Percentiles rank a stretch among this genome's conserved stretches.
phyloP scores from a whole-genome alignment of 2,888 invertebrate species.

The Tenthredo distinguenda region DNA sequence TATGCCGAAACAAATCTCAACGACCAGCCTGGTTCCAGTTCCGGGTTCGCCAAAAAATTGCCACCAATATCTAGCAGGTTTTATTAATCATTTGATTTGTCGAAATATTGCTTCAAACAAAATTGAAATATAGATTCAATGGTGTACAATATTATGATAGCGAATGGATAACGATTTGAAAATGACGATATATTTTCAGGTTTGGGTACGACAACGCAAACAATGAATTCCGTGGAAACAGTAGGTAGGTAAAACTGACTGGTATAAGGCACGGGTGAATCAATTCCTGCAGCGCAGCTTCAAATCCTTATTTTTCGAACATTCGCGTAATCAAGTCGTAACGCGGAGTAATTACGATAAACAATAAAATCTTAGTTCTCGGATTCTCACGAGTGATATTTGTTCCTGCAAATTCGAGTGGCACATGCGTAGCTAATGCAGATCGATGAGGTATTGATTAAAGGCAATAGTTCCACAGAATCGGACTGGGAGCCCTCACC shows the following conservation, averaged over 20 bases:
- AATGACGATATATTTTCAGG: conserved; percentile 23
- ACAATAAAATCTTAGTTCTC: neutral
- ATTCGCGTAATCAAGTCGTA: neutral
- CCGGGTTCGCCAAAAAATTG: conserved; percentile 79
- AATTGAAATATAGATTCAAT: neutral
- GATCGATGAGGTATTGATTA: conserved; percentile 44
- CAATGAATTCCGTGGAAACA: conserved; percentile 37
- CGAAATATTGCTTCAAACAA: neutral
- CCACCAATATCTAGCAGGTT: conserved; percentile 80
- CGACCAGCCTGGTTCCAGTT: conserved; percentile 75
- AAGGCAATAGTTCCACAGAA: conserved; percentile 68
- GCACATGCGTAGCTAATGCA: conserved; percentile 31
- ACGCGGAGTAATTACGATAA: neutral
- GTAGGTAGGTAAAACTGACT: conserved; percentile 28
- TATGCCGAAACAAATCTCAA: conserved; percentile 84
- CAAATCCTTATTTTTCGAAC: neutral
- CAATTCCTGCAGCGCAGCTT: neutral
- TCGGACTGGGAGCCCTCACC: conserved; percentile 72
- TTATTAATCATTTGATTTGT: conserved; percentile 55
- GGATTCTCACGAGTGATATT: neutral
- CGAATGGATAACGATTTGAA: neutral
- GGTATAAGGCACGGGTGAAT: neutral
- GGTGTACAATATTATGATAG: neutral
- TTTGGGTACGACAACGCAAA: conserved; percentile 14
- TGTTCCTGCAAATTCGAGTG: neutral